These are phyloP conservation scores for Brachionus sp. DNA, from an alignment of 1,140 invertebrate genomes.

Conservation along the genomic window DNA sequence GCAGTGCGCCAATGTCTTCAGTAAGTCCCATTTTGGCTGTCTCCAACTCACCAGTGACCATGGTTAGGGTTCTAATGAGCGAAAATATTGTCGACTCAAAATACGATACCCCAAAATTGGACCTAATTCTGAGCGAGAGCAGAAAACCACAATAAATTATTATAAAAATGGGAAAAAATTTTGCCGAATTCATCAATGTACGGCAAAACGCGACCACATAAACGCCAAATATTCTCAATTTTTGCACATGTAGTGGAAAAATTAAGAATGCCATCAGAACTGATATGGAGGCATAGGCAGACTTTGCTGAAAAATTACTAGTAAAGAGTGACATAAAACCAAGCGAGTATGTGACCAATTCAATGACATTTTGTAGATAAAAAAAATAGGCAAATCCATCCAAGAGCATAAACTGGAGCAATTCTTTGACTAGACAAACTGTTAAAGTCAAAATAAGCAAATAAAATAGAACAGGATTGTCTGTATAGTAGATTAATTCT, in stretches of 20 bases:
- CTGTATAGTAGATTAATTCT: background rate
- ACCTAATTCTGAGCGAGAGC: slow-evolving; percentile 32
- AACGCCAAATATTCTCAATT: slow-evolving; percentile 34
- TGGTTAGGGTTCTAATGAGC: slow-evolving; percentile 10
- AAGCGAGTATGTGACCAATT: background rate
- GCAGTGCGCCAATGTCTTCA: background rate
- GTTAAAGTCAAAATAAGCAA: background rate
- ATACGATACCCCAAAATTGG: slow-evolving; percentile 30
- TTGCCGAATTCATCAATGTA: slow-evolving; percentile 34
- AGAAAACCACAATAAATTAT: slow-evolving; percentile 35
- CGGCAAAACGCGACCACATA: slow-evolving; percentile 45
- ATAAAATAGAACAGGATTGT: slow-evolving; percentile 19
- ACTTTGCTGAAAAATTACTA: background rate
- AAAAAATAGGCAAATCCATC: slow-evolving; percentile 41
- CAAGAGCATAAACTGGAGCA: slow-evolving; percentile 12
- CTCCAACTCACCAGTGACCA: slow-evolving; percentile 42
- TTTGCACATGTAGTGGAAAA: slow-evolving; percentile 43
- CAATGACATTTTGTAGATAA: slow-evolving; percentile 40
- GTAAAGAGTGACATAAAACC: slow-evolving; percentile 21
- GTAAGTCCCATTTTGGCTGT: slow-evolving; percentile 30
- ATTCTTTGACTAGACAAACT: slow-evolving; percentile 2
- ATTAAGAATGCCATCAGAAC: slow-evolving; percentile 20
- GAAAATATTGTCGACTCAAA: slow-evolving; percentile 32
- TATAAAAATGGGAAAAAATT: slow-evolving; percentile 41
- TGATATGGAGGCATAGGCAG: slow-evolving; percentile 14